Evolutionary conservation across 2,797 vertebrate species (phyloP), one percentile per base, ranked within the genome.

Genomic region (Pseudotriccus pelzelni): DNA sequence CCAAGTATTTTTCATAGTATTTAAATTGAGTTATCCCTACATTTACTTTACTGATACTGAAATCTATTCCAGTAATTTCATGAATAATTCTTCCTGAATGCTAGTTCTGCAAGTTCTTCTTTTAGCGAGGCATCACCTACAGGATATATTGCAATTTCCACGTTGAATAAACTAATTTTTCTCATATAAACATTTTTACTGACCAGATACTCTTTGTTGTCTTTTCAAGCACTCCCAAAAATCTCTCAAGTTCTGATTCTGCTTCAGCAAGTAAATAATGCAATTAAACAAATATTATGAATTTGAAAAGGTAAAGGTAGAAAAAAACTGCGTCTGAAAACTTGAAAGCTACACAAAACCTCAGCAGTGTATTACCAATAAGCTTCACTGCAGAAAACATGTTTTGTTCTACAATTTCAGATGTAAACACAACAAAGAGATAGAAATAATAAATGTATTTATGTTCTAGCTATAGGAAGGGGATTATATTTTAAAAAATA

Each of bases 301-400:
- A 49, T 32, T 52, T 5, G 0, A 55, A 83, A 59, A 41, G 1
- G 1, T 12, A 41, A 72, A 85, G 1, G 1, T 28, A 55, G 6
- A 60, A 90, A 30, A 30, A 73, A 76, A 59, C 1, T 2, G 7
- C 49, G 4, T 37, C 18, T 46, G 23, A 79, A 84, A 73, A 28
- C 3, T 39, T 74, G 27, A 70, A 84, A 70, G 8, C 41, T 53
- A 14, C 16, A 36, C 23, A 66, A 59, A 90, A 49, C 59, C 7
- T 5, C 27, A 46, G 6, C 17, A 15, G 47, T 75, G 2, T 25
- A 18, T 87, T 79, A 36, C 10, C 25, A 55, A 44, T 47, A 44
- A 75, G 47, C 13, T 44, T 89, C 7, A 37, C 8, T 59, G 28
- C 8, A 55, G 47, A 81, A 91, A 50, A 34, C 0, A 15, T 15